Conservation (phyloP, 2,113 vertebrate species). For the Sus scrofa region DNA sequence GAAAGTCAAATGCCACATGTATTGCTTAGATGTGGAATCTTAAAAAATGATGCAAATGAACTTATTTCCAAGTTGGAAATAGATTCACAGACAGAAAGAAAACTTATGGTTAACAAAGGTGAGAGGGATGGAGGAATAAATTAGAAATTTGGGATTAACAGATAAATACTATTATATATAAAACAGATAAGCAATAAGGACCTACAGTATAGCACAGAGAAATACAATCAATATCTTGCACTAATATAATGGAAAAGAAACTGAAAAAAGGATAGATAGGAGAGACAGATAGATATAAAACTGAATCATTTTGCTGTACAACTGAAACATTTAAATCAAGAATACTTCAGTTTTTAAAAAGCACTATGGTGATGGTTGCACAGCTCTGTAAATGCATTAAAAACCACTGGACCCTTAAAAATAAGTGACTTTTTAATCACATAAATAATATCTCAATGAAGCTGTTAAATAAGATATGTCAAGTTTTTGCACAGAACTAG, state of each 20-base stretch:
- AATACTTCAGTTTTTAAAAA: not conserved
- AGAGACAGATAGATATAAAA: not conserved
- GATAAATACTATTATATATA: not conserved
- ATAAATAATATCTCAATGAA: not conserved
- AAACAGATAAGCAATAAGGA: not conserved
- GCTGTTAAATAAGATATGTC: not conserved
- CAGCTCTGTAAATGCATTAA: not conserved
- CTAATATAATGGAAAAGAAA: not conserved
- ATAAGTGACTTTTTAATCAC: not conserved
- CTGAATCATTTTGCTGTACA: not conserved
- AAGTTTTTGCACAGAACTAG: not conserved
- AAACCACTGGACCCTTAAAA: not conserved
- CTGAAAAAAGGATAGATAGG: not conserved
- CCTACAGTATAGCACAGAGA: not conserved
- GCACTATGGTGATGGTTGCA: not conserved
- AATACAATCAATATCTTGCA: not conserved
- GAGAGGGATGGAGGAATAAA: not conserved
- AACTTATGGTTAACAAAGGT: not conserved
- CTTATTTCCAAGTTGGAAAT: not conserved
- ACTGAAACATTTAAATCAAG: not conserved
- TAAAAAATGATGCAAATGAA: not conserved
- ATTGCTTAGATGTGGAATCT: not conserved
- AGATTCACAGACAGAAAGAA: not conserved
- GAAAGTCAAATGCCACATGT: not conserved
- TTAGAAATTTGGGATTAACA: too few species aligned